A percentile compares a stretch with the other conserved stretches of the same genome.
Conservation (phyloP, 2,888 invertebrate species). For the Torymus auratus region DNA sequence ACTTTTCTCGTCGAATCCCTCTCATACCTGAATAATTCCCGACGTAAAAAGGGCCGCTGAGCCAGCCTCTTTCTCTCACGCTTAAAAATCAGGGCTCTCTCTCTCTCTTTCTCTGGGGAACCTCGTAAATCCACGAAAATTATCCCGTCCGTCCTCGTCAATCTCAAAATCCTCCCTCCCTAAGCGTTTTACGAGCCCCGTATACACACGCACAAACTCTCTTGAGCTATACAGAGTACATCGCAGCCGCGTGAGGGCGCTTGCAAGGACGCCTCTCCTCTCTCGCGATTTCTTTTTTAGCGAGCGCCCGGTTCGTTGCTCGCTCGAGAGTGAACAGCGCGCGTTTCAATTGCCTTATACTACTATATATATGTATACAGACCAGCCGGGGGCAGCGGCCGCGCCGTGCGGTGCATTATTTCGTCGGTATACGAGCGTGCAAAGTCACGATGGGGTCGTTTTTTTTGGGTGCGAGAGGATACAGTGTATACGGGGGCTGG, state of each 20-base stretch:
- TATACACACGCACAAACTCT: not conserved
- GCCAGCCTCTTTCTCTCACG: too few relatives aligned
- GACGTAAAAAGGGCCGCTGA: too few relatives aligned
- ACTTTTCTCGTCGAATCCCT: too few relatives aligned
- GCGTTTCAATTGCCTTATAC: slow-evolving; percentile 43
- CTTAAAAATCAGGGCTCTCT: too few relatives aligned
- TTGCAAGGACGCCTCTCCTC: slow-evolving; percentile 46
- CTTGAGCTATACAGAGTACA: not conserved
- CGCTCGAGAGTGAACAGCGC: not conserved
- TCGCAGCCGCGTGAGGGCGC: slow-evolving; percentile 44
- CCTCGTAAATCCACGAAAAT: slow-evolving; percentile 46
- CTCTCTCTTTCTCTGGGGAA: too few relatives aligned
- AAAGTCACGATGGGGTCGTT: too few relatives aligned
- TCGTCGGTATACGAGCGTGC: not conserved
- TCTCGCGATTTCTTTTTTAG: slow-evolving; percentile 27
- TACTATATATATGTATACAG: too few relatives aligned
- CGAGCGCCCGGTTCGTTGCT: slow-evolving; percentile 25
- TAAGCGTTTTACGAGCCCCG: slow-evolving; percentile 32
- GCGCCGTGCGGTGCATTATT: slow-evolving; percentile 5
- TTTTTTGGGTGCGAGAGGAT: not conserved
- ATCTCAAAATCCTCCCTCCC: slow-evolving; percentile 39
- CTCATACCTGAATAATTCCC: too few relatives aligned
- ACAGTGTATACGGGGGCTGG: too few relatives aligned
- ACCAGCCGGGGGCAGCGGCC: slow-evolving; percentile 18
- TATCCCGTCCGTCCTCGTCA: slow-evolving; percentile 44